phyloP scores from a whole-genome alignment of 2,113 vertebrate genomes.

The Sorex fumeus region DNA sequence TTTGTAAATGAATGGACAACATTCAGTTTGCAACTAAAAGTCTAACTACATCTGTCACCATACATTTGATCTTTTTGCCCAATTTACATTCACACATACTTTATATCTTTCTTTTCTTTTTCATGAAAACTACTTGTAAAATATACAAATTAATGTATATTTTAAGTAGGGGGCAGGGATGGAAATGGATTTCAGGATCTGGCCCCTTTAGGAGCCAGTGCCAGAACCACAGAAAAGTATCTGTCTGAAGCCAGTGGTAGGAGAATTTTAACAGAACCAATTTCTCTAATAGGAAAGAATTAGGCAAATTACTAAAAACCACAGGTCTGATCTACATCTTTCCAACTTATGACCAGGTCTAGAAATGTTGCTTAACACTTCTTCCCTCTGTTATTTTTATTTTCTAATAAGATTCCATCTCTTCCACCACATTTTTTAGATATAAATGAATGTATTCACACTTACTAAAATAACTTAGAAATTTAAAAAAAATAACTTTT shows the following conservation, averaged over 20 bases:
- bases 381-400: background rate
- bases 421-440: background rate
- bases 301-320: constrained; percentile 41
- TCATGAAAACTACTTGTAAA: constrained; percentile 10
- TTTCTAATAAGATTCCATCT: background rate
- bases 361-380: constrained; percentile 13
- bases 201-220: background rate
- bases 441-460: background rate
- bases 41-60: background rate
- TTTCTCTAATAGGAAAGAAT: constrained; percentile 11
- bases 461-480: background rate
- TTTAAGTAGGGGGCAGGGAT: background rate
- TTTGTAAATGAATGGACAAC: background rate
- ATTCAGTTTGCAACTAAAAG: background rate
- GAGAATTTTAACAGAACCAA: background rate
- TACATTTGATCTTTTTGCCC: background rate
- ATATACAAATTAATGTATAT: background rate
- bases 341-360: background rate
- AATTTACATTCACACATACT: background rate
- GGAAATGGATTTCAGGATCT: background rate
- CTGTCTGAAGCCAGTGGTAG: background rate
- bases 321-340: background rate
- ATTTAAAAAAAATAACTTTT: background rate
- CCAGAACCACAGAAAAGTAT: constrained; percentile 29
- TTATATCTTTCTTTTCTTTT: too few relatives aligned